A percentile compares a stretch with the other conserved stretches of the same genome.
These are phyloP conservation scores for Melanaphis sacchari DNA, from an alignment of 1,140 invertebrate genomes.

Conservation along the genomic window DNA sequence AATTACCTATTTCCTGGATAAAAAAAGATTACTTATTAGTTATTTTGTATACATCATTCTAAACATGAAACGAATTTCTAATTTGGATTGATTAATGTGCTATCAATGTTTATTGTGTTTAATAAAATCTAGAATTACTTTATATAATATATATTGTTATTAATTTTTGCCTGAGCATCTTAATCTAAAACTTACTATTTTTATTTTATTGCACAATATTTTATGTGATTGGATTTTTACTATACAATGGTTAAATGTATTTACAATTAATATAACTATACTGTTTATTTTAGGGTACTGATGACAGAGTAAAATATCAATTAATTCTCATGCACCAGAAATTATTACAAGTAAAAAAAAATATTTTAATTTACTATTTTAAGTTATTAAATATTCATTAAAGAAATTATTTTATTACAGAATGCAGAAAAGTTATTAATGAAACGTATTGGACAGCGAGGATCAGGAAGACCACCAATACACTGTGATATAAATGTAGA, in stretches of 20 bases:
- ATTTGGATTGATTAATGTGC: too few species aligned
- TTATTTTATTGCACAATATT: not conserved
- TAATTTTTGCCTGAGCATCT: not conserved
- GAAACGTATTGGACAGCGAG: conserved; percentile 62
- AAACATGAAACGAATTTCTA: too few species aligned
- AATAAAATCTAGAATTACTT: too few species aligned
- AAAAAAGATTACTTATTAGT: too few species aligned
- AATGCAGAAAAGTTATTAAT: conserved; percentile 61
- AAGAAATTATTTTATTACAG: not conserved
- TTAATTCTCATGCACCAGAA: conserved; percentile 49
- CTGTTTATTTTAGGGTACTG: conserved; percentile 60
- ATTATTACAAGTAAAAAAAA: conserved; percentile 41
- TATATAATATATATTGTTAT: not conserved
- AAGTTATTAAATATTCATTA: not conserved
- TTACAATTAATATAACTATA: not conserved
- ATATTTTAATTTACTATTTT: not conserved
- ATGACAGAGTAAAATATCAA: conserved; percentile 54
- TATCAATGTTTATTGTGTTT: too few species aligned
- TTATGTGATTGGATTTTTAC: too few species aligned
- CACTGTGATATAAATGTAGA: conserved; percentile 60
- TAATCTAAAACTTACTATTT: not conserved
- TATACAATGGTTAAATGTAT: not conserved
- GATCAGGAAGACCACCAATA: conserved; percentile 61
- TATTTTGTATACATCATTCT: too few species aligned
- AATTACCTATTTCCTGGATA: too few species aligned